These are phyloP conservation scores for Sminthurides aquaticus DNA, from an alignment of 2,888 invertebrate species.

Conservation along the genomic window DNA sequence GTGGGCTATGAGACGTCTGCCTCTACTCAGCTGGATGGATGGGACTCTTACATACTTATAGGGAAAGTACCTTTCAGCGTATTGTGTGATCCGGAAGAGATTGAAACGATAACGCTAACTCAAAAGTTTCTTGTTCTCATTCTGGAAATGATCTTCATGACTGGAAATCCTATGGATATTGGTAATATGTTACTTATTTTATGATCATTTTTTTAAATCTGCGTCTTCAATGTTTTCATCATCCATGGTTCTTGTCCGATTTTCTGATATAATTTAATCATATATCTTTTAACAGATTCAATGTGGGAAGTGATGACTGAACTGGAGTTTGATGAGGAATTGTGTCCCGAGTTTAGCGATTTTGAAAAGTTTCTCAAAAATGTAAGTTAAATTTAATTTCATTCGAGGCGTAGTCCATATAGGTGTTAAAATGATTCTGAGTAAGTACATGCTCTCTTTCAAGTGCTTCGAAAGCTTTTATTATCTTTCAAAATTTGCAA, in stretches of 20 bases:
- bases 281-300: too few relatives aligned
- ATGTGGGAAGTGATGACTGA: background rate
- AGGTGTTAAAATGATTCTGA: too few relatives aligned
- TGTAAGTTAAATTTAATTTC: background rate
- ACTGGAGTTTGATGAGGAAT: background rate
- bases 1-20: too few relatives aligned
- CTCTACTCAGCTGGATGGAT: background rate
- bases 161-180: slow-evolving; percentile 1
- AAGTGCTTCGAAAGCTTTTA: too few relatives aligned
- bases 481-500: too few relatives aligned
- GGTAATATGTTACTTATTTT: background rate
- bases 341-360: background rate
- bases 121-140: background rate
- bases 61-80: background rate
- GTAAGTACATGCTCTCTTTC: too few relatives aligned
- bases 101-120: background rate
- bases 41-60: slow-evolving; percentile 7
- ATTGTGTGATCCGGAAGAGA: background rate
- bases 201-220: background rate
- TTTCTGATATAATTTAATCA: too few relatives aligned
- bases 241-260: background rate
- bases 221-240: background rate
- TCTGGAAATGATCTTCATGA: slow-evolving; percentile 1
- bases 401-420: too few relatives aligned
- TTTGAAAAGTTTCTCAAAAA: slow-evolving; percentile 8